Evolutionary conservation across 64 coral and sea anemone genomes (phyloP).

Genomic region (Pocillopora damicornis): DNA sequence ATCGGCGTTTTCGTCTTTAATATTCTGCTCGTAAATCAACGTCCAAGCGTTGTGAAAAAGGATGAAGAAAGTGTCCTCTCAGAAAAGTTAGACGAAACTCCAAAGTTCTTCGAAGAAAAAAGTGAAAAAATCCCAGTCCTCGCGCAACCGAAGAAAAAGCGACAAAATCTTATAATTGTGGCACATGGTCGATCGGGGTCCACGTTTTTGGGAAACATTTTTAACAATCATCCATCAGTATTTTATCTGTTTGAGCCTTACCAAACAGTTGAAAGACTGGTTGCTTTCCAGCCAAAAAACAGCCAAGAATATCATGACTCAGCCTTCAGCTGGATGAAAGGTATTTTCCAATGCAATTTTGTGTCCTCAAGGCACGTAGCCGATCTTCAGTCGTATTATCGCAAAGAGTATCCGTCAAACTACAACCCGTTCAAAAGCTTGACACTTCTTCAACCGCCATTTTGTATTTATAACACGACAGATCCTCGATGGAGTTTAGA

Average conservation of each 20-base stretch:
- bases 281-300: not conserved
- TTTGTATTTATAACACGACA: not conserved
- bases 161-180: slow-evolving; percentile 1
- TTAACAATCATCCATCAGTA: not conserved
- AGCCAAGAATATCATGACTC: not conserved
- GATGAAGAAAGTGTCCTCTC: not conserved
- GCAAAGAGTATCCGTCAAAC: not conserved
- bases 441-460: not conserved
- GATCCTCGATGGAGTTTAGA: not conserved
- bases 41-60: not conserved
- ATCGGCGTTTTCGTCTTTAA: not conserved
- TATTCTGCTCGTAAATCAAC: not conserved
- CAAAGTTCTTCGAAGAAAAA: not conserved
- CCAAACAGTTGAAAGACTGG: slow-evolving; percentile 1
- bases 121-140: not conserved
- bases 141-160: not conserved
- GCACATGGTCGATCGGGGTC: slow-evolving; percentile 6
- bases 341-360: not conserved
- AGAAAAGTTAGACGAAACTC: not conserved
- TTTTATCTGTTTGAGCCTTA: slow-evolving; percentile 24
- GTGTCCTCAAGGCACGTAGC: not conserved
- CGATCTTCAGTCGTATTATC: not conserved
- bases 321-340: slow-evolving; percentile 1
- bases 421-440: slow-evolving; percentile 2
- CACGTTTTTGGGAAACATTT: slow-evolving; percentile 9